Evolutionary conservation across 2,113 vertebrate species (phyloP).

Genomic region (Tragelaphus scriptus): DNA sequence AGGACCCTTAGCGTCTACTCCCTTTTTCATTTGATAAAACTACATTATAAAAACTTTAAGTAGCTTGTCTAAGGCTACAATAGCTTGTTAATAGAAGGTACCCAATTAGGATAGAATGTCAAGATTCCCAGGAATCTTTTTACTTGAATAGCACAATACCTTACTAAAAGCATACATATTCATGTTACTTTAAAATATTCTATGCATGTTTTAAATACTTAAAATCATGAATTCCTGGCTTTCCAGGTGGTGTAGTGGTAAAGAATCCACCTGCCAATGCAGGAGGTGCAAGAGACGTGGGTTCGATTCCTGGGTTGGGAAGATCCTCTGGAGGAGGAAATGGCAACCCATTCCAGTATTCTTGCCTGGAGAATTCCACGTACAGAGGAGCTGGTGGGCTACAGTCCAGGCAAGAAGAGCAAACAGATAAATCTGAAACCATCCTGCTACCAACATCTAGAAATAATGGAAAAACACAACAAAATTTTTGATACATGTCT

Average conservation of each 20-base stretch:
- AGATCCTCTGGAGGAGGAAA: not conserved
- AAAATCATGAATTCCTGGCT: not conserved
- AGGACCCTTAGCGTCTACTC: not conserved
- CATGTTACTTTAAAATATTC: constrained; percentile 22
- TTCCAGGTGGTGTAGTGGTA: not conserved
- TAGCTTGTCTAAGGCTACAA: not conserved
- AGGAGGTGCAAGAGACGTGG: not conserved
- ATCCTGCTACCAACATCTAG: not conserved
- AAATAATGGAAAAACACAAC: constrained; percentile 31
- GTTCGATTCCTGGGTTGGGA: not conserved
- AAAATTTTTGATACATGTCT: not conserved
- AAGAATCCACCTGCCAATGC: not conserved
- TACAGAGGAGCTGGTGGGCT: not conserved
- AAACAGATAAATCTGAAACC: not conserved
- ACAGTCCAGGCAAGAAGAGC: not conserved
- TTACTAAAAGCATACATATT: not conserved
- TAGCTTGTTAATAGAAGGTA: constrained; percentile 13
- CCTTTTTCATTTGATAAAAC: not conserved
- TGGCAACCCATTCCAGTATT: not conserved
- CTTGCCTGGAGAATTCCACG: not conserved
- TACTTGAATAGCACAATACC: not conserved
- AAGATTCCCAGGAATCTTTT: not conserved
- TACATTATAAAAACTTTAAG: not conserved
- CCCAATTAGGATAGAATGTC: not conserved
- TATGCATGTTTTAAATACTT: not conserved